Evolutionary conservation across 2,888 invertebrate species (phyloP), one percentile per base, ranked within the genome.

Genomic region (Meghimatium bilineatum): DNA sequence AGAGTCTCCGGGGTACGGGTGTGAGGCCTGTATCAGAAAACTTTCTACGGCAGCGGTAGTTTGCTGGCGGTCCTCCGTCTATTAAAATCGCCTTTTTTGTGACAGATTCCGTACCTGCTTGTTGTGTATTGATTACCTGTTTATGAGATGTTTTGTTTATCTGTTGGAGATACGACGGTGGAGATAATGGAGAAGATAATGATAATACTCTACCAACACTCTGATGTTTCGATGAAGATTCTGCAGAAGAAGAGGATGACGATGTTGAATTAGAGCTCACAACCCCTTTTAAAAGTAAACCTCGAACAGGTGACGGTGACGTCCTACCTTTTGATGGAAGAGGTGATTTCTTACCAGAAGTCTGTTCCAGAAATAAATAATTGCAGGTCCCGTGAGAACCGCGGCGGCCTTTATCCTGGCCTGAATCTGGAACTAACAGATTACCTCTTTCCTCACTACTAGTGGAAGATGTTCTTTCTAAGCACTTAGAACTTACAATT

Each of bases 11-110:
- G 38, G 84, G 84, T 0, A 84, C 80, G 0, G 84, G 84, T 0
- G 84, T 84, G 1, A 84, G 67, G 12, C 84, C 84, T 26, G 84
- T 84, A 56, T 84, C 84, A 3, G 84, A 84, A 23, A 84, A 84
- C 32, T 84, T 84, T n/a, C 84, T 32, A 2, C 84, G 79, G 14
- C 84, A 75, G n/a, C 80, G 67, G 80, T 75, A 80, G 34, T 60
- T 75, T 0, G 79, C 66, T 0, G 83, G 83, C 17, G 80, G 84
- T 10, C 32, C n/a, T 6, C n/a, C 2, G 60, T 75, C 75, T 0
- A 34, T 8, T 26, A 36, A 12, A 36, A 60, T 71, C 29, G 32
- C 8, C n/a, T 74, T 81, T 67, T 67, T 82, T 6, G 75, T 34
- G 20, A 66, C 26, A 0, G 75, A 66, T 23, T 67, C 52, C 26